Base-by-base conservation (phyloP, 2,888 invertebrate genomes). In the Phyllotreta striolata region DNA sequence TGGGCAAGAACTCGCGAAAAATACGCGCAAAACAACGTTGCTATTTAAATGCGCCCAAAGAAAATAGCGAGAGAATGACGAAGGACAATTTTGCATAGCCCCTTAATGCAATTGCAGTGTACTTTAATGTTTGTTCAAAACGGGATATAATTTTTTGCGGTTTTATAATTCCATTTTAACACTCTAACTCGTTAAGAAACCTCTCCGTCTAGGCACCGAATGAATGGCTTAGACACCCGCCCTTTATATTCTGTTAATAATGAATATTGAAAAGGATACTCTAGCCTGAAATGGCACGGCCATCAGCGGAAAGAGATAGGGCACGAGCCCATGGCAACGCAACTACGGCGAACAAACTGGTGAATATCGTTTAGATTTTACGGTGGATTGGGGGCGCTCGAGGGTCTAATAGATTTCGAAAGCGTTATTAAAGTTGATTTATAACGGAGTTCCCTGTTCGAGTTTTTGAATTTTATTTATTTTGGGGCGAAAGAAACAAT, bases 381-480 rank as follows among this genome's bases (percentile, higher is more conserved):
- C 24, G 24, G 24, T 24, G 24, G 24, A 24, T 52, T 38, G 52
- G 38, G 51, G 38, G 52, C 37, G 13, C 10, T 13, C 38, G 12
- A 35, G 52, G n/a, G 37, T 13, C 52, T 52, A 52, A 52, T 52
- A 52, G 37, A 52, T 52, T 52, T 52, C 39, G 38, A 47, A 52
- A 38, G 38, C 52, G 38, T 38, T 52, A 38, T 52, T 52, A 52
- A 38, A 52, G 52, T 52, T 52, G 52, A 52, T 52, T 52, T 52
- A 52, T 38, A 12, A 34, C 12, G 12, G 7, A 13, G 34, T 52
- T 12, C 38, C 52, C 47, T 38, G 37, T 52, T 52, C 9, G 12
- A 52, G 39, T 38, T 24, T 24, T 38, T 52, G 38, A 37, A 52
- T n/a, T 47, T 52, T n/a, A 52, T 47, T 24, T 47, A 14, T 14